Conservation (phyloP, 1,140 invertebrate genomes). For the Diorhabda elongata region DNA sequence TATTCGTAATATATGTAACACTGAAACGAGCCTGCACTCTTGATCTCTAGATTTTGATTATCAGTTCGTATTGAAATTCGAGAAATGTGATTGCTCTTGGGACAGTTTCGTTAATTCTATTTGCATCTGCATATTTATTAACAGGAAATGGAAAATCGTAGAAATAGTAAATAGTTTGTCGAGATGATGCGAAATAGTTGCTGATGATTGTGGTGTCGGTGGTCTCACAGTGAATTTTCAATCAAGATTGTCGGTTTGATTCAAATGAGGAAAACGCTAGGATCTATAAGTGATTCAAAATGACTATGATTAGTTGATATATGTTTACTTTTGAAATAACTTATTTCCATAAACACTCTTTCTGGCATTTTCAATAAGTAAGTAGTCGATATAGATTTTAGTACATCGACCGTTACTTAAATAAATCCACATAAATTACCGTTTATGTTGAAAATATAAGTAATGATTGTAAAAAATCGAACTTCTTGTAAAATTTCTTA, state of each 20-base stretch:
- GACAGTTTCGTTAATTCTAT: conserved; percentile 2
- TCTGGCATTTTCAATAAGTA: too few species aligned
- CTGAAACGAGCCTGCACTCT: conserved; percentile 1
- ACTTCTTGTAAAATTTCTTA: too few species aligned
- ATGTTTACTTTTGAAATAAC: too few species aligned
- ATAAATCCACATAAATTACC: too few species aligned
- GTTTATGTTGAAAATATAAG: too few species aligned
- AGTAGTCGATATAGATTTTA: too few species aligned
- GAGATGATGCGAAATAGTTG: neutral
- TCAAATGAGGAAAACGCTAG: neutral
- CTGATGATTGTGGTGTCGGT: neutral
- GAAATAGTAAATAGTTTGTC: neutral
- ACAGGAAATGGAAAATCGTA: neutral
- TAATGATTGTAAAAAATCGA: too few species aligned
- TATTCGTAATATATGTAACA: neutral
- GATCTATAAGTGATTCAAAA: too few species aligned
- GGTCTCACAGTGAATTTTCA: neutral
- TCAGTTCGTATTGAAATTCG: neutral
- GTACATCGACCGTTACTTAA: too few species aligned
- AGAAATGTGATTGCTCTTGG: conserved; percentile 2
- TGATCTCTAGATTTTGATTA: conserved; percentile 1
- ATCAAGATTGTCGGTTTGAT: neutral
- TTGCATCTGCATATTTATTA: neutral
- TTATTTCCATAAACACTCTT: too few species aligned
- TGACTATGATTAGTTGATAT: too few species aligned